Base-by-base conservation (phyloP, 64 coral and sea anemone genomes). In the Trachythela sp. region DNA sequence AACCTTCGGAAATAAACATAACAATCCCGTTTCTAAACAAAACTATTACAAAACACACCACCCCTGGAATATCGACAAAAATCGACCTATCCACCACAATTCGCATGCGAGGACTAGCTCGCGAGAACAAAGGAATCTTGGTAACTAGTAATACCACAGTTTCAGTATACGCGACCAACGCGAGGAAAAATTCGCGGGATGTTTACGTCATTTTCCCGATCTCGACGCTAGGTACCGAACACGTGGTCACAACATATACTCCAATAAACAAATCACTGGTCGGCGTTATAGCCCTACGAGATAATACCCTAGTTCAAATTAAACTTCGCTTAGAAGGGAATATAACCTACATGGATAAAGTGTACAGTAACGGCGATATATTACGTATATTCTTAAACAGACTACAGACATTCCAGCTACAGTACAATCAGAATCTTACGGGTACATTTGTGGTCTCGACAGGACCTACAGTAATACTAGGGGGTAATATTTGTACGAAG, bases 171-270 rank as follows among this genome's bases (percentile, higher is more conserved):
- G 92, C 88, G 35, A 35, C 90, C 20, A 36, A 15, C 36, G 58
- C 29, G 20, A 11, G 17, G 9, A 5, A 59, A 2, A 10, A 48
- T 1, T 48, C 27, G 6, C 49, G 85, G 20, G 92, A 94, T 50
- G 92, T 52, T 24, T 94, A 90, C 54, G 88, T 94, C 76, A 88
- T 49, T 39, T 70, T 90, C 13, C 92, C 92, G 36, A 41, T 91
- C 56, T 38, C 80, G 0, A 29, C 77, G 0, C 77, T 90, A 4
- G 89, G 88, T 4, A 90, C 5, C 37, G 9, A 87, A 20, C 84
- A 94, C 72, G 90, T 94, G 31, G 89, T 91, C 2, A 14, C 88
- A 2, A 90, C 92, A 10, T 94, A 49, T 76, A 13, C 14, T 10
- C 85, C 85, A 0, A 48, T 70, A 17, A 13, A 39, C n/a, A 87